Conservation (phyloP, 2,888 invertebrate genomes). For the Oegoconia quadripuncta region DNA sequence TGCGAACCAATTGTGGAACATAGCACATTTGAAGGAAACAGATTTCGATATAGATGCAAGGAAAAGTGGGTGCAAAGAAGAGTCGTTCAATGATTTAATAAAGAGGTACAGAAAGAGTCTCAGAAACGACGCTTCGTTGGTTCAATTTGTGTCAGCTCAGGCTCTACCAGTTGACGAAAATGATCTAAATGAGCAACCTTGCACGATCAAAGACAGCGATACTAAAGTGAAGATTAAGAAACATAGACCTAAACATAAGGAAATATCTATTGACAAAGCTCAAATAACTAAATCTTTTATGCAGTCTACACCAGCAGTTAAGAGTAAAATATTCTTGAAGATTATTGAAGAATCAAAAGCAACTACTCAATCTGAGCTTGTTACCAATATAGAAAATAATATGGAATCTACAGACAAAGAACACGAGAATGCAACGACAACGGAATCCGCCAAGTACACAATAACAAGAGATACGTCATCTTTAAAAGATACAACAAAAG, state of each 20-base stretch:
- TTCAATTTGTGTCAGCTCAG: conserved; percentile 46
- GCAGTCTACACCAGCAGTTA: no score
- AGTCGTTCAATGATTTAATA: conserved; percentile 38
- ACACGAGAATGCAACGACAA: no score
- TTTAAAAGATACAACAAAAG: conserved; percentile 1
- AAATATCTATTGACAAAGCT: no score
- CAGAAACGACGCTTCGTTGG: conserved; percentile 38
- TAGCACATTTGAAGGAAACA: conserved; percentile 40
- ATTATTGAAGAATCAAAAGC: no score
- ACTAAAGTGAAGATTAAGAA: not conserved
- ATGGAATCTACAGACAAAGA: no score
- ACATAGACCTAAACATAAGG: not conserved
- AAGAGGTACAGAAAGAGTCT: conserved; percentile 39
- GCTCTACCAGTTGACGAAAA: conserved; percentile 31
- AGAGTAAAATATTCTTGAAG: no score
- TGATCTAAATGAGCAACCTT: conserved; percentile 30
- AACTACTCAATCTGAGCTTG: no score
- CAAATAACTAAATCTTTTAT: no score
- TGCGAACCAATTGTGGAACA: conserved; percentile 44
- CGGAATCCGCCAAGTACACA: no score
- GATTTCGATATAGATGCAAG: conserved; percentile 23
- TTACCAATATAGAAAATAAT: no score
- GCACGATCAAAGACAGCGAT: conserved; percentile 17
- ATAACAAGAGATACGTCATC: conserved; percentile 11
- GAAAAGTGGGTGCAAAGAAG: conserved; percentile 31